Conservation (phyloP, 2,113 vertebrate species). For the Charina bottae region DNA sequence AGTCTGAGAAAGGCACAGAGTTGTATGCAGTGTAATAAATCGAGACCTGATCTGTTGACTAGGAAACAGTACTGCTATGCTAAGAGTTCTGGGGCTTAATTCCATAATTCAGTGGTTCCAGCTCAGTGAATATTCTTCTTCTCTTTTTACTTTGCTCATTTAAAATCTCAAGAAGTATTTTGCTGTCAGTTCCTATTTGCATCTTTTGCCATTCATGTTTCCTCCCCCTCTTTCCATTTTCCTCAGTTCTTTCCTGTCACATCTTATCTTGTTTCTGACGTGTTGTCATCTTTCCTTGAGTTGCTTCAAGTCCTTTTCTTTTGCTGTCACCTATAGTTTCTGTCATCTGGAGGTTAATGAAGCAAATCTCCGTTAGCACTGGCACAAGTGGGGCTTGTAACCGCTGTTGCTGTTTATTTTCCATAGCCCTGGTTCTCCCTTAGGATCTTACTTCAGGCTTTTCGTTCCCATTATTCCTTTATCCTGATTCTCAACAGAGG, state of each 20-base stretch:
- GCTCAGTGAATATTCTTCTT: slow-evolving; percentile 45
- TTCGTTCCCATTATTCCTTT: slow-evolving; percentile 1
- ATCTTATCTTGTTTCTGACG: slow-evolving; percentile 64
- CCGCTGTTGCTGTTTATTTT: slow-evolving; percentile 21
- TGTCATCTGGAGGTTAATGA: slow-evolving; percentile 59
- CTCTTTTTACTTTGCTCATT: slow-evolving; percentile 67
- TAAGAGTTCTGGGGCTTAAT: slow-evolving; percentile 60
- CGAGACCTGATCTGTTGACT: slow-evolving; percentile 26
- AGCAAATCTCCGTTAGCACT: slow-evolving; percentile 36
- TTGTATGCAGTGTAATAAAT: slow-evolving; percentile 54
- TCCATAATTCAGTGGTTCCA: slow-evolving; percentile 68
- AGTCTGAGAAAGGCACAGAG: slow-evolving; percentile 38
- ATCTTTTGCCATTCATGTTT: slow-evolving; percentile 40
- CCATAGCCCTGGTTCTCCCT: background rate
- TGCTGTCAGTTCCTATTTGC: slow-evolving; percentile 71
- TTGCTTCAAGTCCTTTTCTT: slow-evolving; percentile 20
- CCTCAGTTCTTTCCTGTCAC: slow-evolving; percentile 55
- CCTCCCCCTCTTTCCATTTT: slow-evolving; percentile 40
- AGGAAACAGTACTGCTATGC: slow-evolving; percentile 27
- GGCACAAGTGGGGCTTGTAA: slow-evolving; percentile 15
- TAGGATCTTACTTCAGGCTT: background rate
- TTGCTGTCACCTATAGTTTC: slow-evolving; percentile 47
- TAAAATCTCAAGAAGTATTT: slow-evolving; percentile 64
- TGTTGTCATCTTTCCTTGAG: slow-evolving; percentile 61
- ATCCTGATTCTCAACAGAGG: background rate